Conservation (phyloP, 1,140 invertebrate species). For the Drosophila mayri region DNA sequence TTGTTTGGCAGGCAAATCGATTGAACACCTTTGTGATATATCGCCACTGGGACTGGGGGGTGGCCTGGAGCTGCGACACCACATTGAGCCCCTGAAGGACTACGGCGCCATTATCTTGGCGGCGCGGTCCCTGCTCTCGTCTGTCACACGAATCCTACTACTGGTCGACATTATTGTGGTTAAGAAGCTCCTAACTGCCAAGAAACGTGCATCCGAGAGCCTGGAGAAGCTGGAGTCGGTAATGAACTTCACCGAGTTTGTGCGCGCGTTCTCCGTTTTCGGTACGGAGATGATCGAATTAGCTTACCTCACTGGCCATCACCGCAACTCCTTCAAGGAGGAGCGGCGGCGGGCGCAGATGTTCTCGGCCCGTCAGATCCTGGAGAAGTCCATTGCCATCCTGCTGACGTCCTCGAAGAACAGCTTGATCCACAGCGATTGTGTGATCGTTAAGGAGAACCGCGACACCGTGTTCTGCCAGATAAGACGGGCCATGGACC, state of each 20-base stretch:
- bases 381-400: slow-evolving; percentile 99
- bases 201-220: slow-evolving; percentile 97
- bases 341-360: slow-evolving; percentile 97
- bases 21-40: slow-evolving; percentile 95
- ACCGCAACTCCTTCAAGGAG: slow-evolving; percentile 96
- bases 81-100: slow-evolving; percentile 87
- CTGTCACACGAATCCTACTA: slow-evolving; percentile 98
- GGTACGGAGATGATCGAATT: slow-evolving; percentile 99
- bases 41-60: slow-evolving; percentile 86
- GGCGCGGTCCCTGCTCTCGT: slow-evolving; percentile 95
- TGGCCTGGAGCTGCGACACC: slow-evolving; percentile 86
- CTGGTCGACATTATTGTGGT: slow-evolving; percentile 99
- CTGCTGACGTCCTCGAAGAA: slow-evolving; percentile 98
- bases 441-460: slow-evolving; percentile 96
- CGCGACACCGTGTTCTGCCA: slow-evolving; percentile 98
- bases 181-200: slow-evolving; percentile 97
- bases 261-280: slow-evolving; percentile 99
- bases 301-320: slow-evolving; percentile 94
- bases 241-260: slow-evolving; percentile 99
- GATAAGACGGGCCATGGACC: slow-evolving; percentile 98
- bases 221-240: slow-evolving; percentile 96
- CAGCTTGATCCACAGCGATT: slow-evolving; percentile 97
- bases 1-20: slow-evolving; percentile 86
- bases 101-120: slow-evolving; percentile 94
- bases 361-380: slow-evolving; percentile 95